phyloP scores from a whole-genome alignment of 1,140 invertebrate genomes.

The Leptinotarsa texana region DNA sequence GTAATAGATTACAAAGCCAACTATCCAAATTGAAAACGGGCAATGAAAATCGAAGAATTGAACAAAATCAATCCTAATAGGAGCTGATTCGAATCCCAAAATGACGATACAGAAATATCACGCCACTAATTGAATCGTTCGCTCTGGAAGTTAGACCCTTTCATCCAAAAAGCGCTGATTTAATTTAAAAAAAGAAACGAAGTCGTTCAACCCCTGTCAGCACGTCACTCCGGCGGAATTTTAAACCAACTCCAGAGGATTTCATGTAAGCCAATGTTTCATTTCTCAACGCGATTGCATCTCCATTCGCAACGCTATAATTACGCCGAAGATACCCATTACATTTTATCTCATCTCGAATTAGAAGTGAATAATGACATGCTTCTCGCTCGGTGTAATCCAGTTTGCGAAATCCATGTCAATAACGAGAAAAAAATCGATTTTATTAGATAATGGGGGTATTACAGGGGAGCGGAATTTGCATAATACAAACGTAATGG shows the following conservation, averaged over 20 bases:
- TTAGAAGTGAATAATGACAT: background rate
- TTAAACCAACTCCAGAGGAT: background rate
- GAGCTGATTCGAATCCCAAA: too few relatives aligned
- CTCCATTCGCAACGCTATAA: background rate
- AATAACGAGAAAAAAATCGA: slow-evolving; percentile 1
- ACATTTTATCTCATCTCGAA: slow-evolving; percentile 6
- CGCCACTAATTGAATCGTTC: background rate
- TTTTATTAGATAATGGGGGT: background rate
- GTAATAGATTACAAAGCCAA: too few relatives aligned
- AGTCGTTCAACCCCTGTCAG: background rate
- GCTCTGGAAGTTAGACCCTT: background rate
- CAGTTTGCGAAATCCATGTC: slow-evolving; percentile 5
- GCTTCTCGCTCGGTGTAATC: background rate
- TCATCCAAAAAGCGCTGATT: background rate
- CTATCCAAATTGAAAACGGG: too few relatives aligned
- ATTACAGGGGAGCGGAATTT: background rate
- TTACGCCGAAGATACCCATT: slow-evolving; percentile 1
- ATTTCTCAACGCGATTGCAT: background rate
- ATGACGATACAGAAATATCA: too few relatives aligned
- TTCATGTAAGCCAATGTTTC: background rate
- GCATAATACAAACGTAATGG: background rate
- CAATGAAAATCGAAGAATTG: too few relatives aligned
- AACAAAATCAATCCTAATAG: too few relatives aligned
- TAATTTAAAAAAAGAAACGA: background rate
- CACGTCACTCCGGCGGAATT: background rate